Conservation (phyloP, 2,797 vertebrate genomes). For the Potorous gilbertii region DNA sequence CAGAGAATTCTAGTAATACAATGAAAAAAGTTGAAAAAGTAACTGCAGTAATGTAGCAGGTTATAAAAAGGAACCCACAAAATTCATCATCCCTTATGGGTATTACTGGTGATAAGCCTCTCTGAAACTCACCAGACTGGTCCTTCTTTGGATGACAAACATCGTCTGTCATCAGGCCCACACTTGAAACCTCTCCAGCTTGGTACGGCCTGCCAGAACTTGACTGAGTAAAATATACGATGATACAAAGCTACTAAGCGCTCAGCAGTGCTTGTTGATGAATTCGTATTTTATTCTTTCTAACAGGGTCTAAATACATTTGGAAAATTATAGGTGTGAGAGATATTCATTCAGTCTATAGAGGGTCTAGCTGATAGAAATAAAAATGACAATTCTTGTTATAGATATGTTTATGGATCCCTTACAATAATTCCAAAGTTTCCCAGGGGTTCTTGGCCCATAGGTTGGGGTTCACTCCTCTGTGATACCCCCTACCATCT, state of each 20-base stretch:
- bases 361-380: background rate
- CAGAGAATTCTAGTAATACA: background rate
- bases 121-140: background rate
- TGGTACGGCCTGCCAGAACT: background rate
- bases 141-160: background rate
- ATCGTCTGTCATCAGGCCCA: background rate
- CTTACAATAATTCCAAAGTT: background rate
- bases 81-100: background rate
- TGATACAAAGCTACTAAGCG: background rate
- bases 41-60: background rate
- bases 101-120: background rate
- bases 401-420: background rate
- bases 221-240: background rate
- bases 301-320: background rate
- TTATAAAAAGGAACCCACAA: background rate
- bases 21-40: background rate
- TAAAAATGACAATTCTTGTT: background rate
- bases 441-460: background rate
- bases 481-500: background rate
- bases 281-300: background rate
- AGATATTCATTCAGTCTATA: background rate
- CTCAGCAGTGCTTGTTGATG: background rate
- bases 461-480: background rate
- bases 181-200: background rate
- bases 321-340: background rate